These are phyloP conservation scores for Drosophila persimilis DNA, from an alignment of 1,140 invertebrate species.

Conservation along the genomic window DNA sequence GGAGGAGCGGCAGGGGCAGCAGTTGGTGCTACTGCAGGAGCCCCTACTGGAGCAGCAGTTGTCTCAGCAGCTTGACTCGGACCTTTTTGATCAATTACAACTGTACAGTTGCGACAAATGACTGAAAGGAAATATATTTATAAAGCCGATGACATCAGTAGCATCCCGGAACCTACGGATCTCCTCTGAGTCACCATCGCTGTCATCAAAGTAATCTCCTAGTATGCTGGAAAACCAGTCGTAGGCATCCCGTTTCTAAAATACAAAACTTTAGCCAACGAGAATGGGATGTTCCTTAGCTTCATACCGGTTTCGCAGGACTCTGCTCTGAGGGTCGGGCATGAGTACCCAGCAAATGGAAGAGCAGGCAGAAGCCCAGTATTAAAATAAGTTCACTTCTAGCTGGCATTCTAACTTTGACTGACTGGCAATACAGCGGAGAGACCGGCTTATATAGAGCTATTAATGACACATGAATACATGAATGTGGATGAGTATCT, in stretches of 20 bases:
- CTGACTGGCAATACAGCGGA: constrained; percentile 16
- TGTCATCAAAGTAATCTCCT: constrained; percentile 24
- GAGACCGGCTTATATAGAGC: constrained; percentile 50
- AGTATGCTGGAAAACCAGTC: constrained; percentile 46
- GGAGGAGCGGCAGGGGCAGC: constrained; percentile 1
- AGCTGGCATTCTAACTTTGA: constrained; percentile 47
- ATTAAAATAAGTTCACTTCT: constrained; percentile 24
- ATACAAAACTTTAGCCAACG: background rate
- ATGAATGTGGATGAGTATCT: background rate
- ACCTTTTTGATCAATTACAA: constrained; percentile 34
- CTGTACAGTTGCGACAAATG: constrained; percentile 60
- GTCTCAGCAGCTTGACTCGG: background rate
- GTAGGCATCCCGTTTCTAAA: constrained; percentile 26
- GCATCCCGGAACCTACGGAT: constrained; percentile 26
- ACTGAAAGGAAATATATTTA: constrained; percentile 28
- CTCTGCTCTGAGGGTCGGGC: constrained; percentile 20
- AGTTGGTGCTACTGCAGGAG: background rate
- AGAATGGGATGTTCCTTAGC: no score
- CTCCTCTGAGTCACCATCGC: constrained; percentile 35
- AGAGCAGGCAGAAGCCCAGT: constrained; percentile 28
- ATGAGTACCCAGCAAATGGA: constrained; percentile 2
- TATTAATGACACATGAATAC: background rate
- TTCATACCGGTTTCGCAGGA: constrained; percentile 26
- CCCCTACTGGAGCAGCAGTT: background rate
- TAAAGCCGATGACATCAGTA: background rate